phyloP scores from a whole-genome alignment of 2,888 invertebrate species.

The Dinocampus coccinellae region DNA sequence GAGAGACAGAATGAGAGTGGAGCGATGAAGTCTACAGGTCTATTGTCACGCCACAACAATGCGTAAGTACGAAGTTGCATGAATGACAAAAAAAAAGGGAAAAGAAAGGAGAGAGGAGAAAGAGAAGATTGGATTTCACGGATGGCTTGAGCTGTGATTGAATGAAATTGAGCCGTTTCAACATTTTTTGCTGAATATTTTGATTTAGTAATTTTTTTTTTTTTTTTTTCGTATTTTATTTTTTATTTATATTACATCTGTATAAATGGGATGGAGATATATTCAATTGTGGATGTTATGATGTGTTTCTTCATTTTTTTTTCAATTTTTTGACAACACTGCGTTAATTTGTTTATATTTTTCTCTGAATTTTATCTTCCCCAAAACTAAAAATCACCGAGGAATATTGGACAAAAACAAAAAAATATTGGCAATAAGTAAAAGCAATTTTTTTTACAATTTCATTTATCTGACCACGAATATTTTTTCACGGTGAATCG shows the following conservation, averaged over 20 bases:
- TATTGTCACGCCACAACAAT: constrained; percentile 38
- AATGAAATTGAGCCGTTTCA: constrained; percentile 14
- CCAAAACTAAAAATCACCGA: background rate
- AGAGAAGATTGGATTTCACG: constrained; percentile 13
- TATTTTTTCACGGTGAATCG: background rate
- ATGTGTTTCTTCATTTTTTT: too few species aligned
- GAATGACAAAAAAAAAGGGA: constrained; percentile 17
- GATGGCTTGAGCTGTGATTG: background rate
- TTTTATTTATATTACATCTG: too few species aligned
- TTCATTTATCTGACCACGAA: background rate
- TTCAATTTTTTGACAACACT: too few species aligned
- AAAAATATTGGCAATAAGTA: background rate
- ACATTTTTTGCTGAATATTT: background rate
- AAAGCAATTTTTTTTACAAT: background rate
- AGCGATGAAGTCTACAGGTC: background rate
- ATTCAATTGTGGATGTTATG: too few species aligned
- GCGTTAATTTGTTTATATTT: background rate
- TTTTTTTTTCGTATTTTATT: too few species aligned
- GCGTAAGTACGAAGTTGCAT: constrained; percentile 34
- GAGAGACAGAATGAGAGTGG: too few species aligned
- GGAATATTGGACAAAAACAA: background rate
- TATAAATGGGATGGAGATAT: too few species aligned
- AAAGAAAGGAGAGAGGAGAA: background rate
- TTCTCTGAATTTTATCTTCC: background rate
- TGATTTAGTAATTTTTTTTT: background rate